Conservation (phyloP, 2,888 invertebrate genomes). For the Apamea epomidion region DNA sequence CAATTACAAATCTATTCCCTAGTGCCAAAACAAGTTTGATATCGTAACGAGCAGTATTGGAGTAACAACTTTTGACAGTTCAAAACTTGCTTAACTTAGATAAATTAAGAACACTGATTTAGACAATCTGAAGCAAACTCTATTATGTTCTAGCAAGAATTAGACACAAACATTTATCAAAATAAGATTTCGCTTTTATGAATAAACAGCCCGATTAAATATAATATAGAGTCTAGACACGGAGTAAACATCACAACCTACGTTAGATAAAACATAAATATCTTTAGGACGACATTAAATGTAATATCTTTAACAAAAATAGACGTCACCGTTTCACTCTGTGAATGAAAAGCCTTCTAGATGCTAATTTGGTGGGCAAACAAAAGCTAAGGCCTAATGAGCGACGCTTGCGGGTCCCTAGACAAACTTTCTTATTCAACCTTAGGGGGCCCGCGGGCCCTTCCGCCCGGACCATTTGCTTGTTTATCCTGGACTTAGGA, state of each 20-base stretch:
- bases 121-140: slow-evolving; percentile 34
- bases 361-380: slow-evolving; percentile 89
- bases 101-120: slow-evolving; percentile 30
- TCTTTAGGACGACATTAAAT: slow-evolving; percentile 10
- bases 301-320: slow-evolving; percentile 40
- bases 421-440: slow-evolving; percentile 88
- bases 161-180: neutral
- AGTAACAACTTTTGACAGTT: slow-evolving; percentile 43
- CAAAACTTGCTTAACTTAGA: slow-evolving; percentile 26
- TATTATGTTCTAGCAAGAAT: slow-evolving; percentile 1
- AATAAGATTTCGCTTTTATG: slow-evolving; percentile 20
- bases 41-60: slow-evolving; percentile 38
- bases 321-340: slow-evolving; percentile 76
- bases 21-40: slow-evolving; percentile 30
- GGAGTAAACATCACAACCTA: slow-evolving; percentile 27
- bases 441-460: slow-evolving; percentile 80
- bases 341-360: slow-evolving; percentile 82
- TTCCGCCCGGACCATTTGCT: slow-evolving; percentile 88
- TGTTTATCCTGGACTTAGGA: slow-evolving; percentile 87
- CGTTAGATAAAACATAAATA: slow-evolving; percentile 31
- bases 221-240: slow-evolving; percentile 50
- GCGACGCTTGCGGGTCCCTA: slow-evolving; percentile 81
- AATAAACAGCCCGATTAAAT: slow-evolving; percentile 19
- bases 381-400: slow-evolving; percentile 89
- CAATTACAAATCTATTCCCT: slow-evolving; percentile 9